These are phyloP conservation scores for Carassius auratus DNA, from an alignment of 2,113 vertebrate genomes.

Conservation along the genomic window DNA sequence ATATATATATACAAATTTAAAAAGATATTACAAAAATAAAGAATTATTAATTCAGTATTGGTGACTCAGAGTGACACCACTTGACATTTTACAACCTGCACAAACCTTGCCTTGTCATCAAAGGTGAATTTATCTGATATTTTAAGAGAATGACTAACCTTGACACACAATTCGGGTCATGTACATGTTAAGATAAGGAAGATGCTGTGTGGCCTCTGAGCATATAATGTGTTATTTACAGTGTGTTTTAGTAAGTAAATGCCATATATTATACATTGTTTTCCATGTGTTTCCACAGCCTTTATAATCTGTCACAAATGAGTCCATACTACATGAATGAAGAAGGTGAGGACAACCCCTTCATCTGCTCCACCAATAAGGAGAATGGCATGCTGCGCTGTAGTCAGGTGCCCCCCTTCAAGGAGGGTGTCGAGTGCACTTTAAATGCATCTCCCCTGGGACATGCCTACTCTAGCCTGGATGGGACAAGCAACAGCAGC, in stretches of 20 bases:
- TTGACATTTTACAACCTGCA: neutral
- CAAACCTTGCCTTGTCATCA: neutral
- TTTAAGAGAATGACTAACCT: neutral
- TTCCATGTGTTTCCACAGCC: slow-evolving; percentile 69
- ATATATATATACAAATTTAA: neutral
- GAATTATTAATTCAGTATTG: neutral
- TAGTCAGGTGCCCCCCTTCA: slow-evolving; percentile 78
- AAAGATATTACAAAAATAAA: no score
- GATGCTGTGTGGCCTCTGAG: neutral
- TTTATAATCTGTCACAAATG: slow-evolving; percentile 85
- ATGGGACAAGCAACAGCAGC: slow-evolving; percentile 70
- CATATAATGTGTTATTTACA: neutral
- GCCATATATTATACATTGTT: neutral
- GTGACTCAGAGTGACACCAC: neutral
- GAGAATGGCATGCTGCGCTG: slow-evolving; percentile 97
- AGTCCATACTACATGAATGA: slow-evolving; percentile 87
- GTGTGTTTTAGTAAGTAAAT: neutral
- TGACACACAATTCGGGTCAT: neutral
- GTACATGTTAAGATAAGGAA: neutral
- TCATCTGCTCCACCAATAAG: slow-evolving; percentile 88
- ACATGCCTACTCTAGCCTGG: slow-evolving; percentile 65
- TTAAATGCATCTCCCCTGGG: slow-evolving; percentile 75
- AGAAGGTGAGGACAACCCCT: slow-evolving; percentile 90
- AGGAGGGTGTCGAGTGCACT: slow-evolving; percentile 80
- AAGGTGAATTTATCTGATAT: neutral